These are phyloP conservation scores for Atlantisia rogersi DNA, from an alignment of 2,113 vertebrate genomes.

Conservation along the genomic window DNA sequence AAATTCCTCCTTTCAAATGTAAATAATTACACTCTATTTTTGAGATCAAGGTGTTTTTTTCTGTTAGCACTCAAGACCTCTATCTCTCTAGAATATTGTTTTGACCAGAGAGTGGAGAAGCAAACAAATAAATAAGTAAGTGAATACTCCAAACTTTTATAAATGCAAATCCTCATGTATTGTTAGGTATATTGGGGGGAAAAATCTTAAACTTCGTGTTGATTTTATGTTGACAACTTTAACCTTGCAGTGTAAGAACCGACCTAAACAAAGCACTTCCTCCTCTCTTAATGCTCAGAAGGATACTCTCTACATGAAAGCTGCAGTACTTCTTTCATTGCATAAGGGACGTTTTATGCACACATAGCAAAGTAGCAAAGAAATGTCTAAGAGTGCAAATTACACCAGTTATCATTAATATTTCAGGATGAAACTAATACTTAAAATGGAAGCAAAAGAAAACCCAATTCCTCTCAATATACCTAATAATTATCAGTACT, in stretches of 20 bases:
- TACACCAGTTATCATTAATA: neutral
- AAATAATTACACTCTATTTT: neutral
- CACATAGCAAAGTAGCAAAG: neutral
- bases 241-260: neutral
- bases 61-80: neutral
- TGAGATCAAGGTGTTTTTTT: neutral
- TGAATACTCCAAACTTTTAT: neutral
- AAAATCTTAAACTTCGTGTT: neutral
- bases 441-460: neutral
- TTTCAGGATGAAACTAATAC: neutral
- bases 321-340: neutral
- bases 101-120: neutral
- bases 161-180: neutral
- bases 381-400: neutral
- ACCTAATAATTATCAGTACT: neutral
- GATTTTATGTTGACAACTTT: neutral
- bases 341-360: neutral
- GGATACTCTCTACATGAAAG: neutral
- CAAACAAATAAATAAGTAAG: neutral
- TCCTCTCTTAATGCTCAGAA: neutral
- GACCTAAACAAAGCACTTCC: neutral
- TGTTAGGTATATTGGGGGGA: neutral
- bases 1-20: neutral
- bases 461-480: neutral
- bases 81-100: neutral